Evolutionary conservation across 2,113 vertebrate species (phyloP).

Genomic region (Xerus inauris): DNA sequence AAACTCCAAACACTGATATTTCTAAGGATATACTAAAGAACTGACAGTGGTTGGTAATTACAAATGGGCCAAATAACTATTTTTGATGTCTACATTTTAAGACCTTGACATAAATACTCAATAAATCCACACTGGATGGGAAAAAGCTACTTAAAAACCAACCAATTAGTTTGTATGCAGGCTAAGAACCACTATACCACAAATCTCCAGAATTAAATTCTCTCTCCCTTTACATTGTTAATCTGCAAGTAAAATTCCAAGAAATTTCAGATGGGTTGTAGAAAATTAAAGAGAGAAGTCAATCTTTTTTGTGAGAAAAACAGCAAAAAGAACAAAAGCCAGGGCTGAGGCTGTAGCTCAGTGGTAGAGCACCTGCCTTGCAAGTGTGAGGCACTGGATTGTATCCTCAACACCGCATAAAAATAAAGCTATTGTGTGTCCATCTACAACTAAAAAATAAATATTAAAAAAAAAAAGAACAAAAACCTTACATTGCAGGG

Average conservation of each 20-base stretch:
- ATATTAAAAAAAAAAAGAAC: no score
- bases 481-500: no score
- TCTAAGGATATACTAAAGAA: background rate
- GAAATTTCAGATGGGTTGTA: background rate
- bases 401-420: no score
- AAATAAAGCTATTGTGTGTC: no score
- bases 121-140: background rate
- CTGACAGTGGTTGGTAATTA: background rate
- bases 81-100: background rate
- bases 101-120: background rate
- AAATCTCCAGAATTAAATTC: background rate
- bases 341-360: no score
- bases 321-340: background rate
- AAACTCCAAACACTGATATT: background rate
- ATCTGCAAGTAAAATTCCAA: background rate
- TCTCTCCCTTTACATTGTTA: background rate
- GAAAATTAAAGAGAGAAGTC: constrained; percentile 3
- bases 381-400: no score
- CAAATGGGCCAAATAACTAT: background rate
- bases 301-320: background rate
- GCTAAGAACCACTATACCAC: background rate
- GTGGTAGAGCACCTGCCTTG: no score
- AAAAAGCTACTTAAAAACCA: constrained; percentile 11
- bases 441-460: no score
- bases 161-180: background rate